phyloP scores from a whole-genome alignment of 1,140 invertebrate species.

The Tribolium madens region DNA sequence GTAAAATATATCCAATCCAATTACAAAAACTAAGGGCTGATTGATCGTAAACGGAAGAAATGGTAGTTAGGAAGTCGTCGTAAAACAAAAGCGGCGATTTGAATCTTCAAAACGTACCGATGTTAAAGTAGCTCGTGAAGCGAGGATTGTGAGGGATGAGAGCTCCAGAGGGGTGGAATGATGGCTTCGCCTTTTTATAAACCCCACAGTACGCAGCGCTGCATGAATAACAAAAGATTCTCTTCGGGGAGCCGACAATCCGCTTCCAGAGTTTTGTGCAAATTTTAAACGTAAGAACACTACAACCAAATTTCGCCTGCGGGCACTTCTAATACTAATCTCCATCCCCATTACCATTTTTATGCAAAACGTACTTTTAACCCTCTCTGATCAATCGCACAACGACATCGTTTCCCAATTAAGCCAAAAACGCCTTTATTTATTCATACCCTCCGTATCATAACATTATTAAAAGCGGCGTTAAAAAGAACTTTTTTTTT shows the following conservation, averaged over 20 bases:
- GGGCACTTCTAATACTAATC: constrained; percentile 29
- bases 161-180: constrained; percentile 18
- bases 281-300: constrained; percentile 42
- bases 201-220: constrained; percentile 38
- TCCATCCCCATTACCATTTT: constrained; percentile 34
- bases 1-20: constrained; percentile 24
- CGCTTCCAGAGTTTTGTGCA: constrained; percentile 40
- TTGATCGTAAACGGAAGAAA: constrained; percentile 26
- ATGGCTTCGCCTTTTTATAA: constrained; percentile 45
- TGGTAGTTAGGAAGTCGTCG: constrained; percentile 28
- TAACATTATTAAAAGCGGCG: constrained; percentile 44
- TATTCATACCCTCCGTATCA: constrained; percentile 36
- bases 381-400: not conserved
- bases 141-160: constrained; percentile 30
- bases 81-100: constrained; percentile 39
- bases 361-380: constrained; percentile 1
- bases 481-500: constrained; percentile 46
- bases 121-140: constrained; percentile 39
- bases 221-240: constrained; percentile 49
- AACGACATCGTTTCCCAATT: not conserved
- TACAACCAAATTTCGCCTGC: constrained; percentile 32
- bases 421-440: not conserved
- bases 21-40: constrained; percentile 26
- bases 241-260: constrained; percentile 42
- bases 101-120: constrained; percentile 31